phyloP scores from a whole-genome alignment of 2,113 vertebrate species.

The Petaurus breviceps region DNA sequence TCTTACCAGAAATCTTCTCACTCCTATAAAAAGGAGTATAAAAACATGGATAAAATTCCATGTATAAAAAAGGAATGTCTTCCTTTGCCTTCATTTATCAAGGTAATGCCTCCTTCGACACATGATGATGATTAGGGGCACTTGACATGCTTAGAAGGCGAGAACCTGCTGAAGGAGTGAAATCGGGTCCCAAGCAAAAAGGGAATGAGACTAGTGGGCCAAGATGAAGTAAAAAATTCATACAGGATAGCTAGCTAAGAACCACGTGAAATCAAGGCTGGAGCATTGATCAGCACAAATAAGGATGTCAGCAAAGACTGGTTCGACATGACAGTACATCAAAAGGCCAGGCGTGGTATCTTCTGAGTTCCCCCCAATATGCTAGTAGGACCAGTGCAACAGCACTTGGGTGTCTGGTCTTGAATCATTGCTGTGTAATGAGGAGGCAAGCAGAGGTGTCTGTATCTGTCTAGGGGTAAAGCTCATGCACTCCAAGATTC shows the following conservation, averaged over 20 bases:
- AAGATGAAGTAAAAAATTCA: not conserved
- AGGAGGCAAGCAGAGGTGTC: not conserved
- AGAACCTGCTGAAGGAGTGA: not conserved
- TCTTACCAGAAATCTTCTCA: not conserved
- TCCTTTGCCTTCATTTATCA: not conserved
- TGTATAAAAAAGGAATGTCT: not conserved
- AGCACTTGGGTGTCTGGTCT: no score
- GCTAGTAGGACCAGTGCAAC: not conserved
- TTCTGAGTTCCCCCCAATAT: not conserved
- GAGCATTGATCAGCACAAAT: not conserved
- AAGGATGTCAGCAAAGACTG: not conserved
- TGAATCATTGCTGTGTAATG: not conserved
- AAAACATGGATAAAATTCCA: no score
- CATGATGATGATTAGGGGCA: not conserved
- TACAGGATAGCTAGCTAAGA: not conserved
- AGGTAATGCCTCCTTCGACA: not conserved
- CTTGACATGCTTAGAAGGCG: not conserved
- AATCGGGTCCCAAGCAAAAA: not conserved
- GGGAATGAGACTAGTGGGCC: not conserved
- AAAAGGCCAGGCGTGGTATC: not conserved
- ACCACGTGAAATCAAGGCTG: not conserved
- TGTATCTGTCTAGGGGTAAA: not conserved
- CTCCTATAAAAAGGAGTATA: no score
- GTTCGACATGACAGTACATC: not conserved
- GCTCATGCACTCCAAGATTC: not conserved